Percentiles rank a stretch among this genome's conserved stretches.
These are phyloP conservation scores for Anas platyrhynchos DNA, from an alignment of 2,113 vertebrate genomes.

Conservation along the genomic window DNA sequence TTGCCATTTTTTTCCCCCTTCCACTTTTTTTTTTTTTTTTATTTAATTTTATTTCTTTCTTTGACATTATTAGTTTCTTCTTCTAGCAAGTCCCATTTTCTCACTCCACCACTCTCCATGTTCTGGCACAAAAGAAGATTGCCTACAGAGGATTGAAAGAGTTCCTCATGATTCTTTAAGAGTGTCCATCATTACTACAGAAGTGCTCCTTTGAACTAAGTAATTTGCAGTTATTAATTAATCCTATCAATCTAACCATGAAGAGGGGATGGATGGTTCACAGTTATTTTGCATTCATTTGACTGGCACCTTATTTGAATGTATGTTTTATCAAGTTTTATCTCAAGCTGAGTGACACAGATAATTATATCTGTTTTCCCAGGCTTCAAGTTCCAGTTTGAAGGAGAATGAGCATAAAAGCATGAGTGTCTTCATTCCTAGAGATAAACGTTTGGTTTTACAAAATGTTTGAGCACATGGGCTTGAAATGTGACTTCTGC, in stretches of 20 bases:
- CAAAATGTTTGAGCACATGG: neutral
- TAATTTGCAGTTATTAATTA: slow-evolving; percentile 2
- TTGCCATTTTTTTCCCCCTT: neutral
- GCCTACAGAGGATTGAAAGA: neutral
- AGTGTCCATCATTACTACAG: neutral
- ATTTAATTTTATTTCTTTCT: neutral
- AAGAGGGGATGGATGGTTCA: neutral
- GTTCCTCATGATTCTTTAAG: neutral
- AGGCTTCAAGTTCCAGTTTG: neutral
- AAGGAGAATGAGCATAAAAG: neutral
- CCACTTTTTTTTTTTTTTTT: neutral
- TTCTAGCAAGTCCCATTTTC: neutral
- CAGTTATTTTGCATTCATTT: slow-evolving; percentile 18
- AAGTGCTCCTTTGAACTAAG: neutral
- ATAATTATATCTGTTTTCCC: slow-evolving; percentile 46
- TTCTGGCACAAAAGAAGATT: neutral
- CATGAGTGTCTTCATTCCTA: neutral
- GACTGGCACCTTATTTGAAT: slow-evolving; percentile 29
- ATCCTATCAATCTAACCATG: neutral
- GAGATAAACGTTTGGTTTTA: neutral
- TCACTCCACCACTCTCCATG: neutral
- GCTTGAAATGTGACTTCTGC: slow-evolving; percentile 19
- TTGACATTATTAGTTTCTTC: neutral
- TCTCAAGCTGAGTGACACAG: slow-evolving; percentile 9
- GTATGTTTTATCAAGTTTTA: slow-evolving; percentile 35